phyloP scores from a whole-genome alignment of 2,113 vertebrate genomes.

The Mesembrinibis cayennensis region DNA sequence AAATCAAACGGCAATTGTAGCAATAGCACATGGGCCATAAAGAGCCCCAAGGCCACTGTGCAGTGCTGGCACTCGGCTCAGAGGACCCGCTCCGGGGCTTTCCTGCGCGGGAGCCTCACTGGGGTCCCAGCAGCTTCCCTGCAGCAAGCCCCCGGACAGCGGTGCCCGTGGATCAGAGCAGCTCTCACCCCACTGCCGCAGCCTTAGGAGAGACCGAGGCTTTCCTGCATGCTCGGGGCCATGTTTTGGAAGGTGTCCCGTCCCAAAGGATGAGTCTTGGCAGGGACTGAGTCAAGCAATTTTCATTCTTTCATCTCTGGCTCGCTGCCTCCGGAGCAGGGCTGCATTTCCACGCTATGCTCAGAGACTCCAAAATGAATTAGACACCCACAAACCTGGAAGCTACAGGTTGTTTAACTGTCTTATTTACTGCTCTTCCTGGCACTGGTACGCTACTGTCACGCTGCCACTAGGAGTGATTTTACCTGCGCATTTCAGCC shows the following conservation, averaged over 20 bases:
- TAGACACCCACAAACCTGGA: not conserved
- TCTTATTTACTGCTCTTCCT: not conserved
- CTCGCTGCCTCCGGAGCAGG: not conserved
- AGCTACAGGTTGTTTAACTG: not conserved
- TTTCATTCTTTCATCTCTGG: not conserved
- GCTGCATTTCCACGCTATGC: not conserved
- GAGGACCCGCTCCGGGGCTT: accelerated
- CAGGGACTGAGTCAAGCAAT: not conserved
- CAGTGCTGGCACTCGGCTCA: not conserved
- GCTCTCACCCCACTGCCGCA: not conserved
- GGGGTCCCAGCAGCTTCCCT: not conserved
- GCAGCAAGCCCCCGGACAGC: not conserved
- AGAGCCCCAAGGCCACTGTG: not conserved
- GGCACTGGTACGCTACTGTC: not conserved
- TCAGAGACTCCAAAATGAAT: not conserved
- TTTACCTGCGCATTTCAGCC: not conserved
- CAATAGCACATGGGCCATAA: not conserved
- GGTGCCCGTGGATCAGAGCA: not conserved
- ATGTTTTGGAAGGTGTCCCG: not conserved
- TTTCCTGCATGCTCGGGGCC: not conserved
- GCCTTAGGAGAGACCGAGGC: not conserved
- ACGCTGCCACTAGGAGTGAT: not conserved
- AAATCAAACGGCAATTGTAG: not conserved
- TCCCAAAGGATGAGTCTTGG: not conserved
- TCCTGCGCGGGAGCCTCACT: not conserved